A percentile compares a stretch with the other conserved stretches of the same genome.
Conservation (phyloP, 92 coral and sea anemone species). For the Palythoa grandis region DNA sequence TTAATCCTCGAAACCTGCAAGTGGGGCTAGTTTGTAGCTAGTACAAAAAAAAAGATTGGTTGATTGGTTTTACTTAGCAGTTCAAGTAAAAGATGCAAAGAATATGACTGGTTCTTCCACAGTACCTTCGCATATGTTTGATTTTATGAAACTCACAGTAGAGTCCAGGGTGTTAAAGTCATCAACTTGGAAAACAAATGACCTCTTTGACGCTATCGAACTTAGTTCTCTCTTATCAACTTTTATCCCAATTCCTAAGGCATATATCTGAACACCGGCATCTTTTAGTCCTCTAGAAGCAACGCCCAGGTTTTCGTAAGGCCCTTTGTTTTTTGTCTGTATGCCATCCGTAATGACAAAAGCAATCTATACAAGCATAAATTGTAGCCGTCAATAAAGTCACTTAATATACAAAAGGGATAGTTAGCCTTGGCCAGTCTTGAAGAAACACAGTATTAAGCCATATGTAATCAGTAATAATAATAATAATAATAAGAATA, state of each 20-base stretch:
- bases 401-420: background rate
- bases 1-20: no score
- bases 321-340: constrained; percentile 30
- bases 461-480: no score
- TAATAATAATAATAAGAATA: no score
- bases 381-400: background rate
- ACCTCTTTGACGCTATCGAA: constrained; percentile 2
- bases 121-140: constrained; percentile 27
- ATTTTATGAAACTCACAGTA: constrained; percentile 2
- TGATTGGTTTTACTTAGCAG: background rate
- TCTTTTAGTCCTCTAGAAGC: constrained; percentile 27
- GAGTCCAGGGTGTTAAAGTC: constrained; percentile 9
- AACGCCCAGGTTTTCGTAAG: constrained; percentile 9
- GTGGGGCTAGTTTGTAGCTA: no score
- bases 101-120: background rate
- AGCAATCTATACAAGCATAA: constrained; percentile 22
- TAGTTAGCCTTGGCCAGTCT: background rate
- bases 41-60: no score
- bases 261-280: constrained; percentile 16
- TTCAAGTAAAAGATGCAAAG: background rate
- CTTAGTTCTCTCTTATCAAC: constrained; percentile 6
- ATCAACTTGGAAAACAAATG: constrained; percentile 16
- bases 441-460: no score
- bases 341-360: constrained; percentile 38
- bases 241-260: constrained; percentile 21